Evolutionary conservation across 2,797 vertebrate genomes (phyloP).

Genomic region (Neoniphon sammara): DNA sequence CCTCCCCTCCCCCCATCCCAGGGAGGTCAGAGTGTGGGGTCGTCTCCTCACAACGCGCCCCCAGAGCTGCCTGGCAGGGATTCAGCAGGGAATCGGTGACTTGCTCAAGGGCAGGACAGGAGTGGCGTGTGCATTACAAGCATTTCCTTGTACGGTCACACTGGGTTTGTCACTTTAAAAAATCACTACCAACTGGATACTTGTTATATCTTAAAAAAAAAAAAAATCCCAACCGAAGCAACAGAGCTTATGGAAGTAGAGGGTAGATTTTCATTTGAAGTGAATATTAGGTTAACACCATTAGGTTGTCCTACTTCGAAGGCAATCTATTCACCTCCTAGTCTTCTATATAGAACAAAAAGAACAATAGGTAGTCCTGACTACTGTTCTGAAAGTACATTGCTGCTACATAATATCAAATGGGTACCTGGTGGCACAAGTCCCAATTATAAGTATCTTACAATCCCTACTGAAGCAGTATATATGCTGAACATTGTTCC

Average conservation of each 20-base stretch:
- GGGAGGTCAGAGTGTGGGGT: conserved; percentile 64
- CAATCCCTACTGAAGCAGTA: conserved; percentile 2
- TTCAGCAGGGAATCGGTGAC: conserved; percentile 58
- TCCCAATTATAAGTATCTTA: conserved; percentile 45
- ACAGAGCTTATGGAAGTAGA: conserved; percentile 26
- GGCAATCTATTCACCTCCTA: conserved; percentile 48
- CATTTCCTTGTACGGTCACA: conserved; percentile 27
- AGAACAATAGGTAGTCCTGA: conserved; percentile 59
- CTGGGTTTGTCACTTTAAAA: conserved; percentile 30
- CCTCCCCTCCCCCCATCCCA: conserved; percentile 30
- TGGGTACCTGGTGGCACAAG: conserved; percentile 13
- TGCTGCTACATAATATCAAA: conserved; percentile 26
- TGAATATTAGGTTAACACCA: conserved; percentile 41
- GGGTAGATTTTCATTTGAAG: conserved; percentile 47
- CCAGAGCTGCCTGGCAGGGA: conserved; percentile 45
- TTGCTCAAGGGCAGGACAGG: conserved; percentile 74
- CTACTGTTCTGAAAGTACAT: conserved; percentile 45
- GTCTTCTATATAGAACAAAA: conserved; percentile 55
- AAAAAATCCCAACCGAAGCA: conserved; percentile 26
- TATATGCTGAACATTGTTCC: conserved; percentile 23
- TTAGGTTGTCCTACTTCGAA: conserved; percentile 60
- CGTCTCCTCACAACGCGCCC: conserved; percentile 58
- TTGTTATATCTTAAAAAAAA: conserved; percentile 54
- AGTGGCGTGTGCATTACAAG: conserved; percentile 40
- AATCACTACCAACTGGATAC: conserved; percentile 14